These are phyloP conservation scores for Camelus dromedarius DNA, from an alignment of 2,113 vertebrate genomes.

Conservation along the genomic window DNA sequence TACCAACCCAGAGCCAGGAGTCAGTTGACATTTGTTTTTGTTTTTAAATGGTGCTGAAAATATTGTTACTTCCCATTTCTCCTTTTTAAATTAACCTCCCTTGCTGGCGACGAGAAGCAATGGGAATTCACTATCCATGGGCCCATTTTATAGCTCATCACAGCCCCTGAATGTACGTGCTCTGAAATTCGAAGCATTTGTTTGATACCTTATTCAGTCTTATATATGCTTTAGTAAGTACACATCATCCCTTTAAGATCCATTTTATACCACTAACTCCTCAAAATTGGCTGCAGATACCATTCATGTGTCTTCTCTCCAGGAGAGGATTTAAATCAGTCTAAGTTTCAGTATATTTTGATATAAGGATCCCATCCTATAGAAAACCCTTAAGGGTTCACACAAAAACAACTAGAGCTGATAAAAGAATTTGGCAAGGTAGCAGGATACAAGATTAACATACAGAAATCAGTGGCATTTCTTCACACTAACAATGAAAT, in stretches of 20 bases:
- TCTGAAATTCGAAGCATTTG: not conserved
- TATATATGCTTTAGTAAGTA: not conserved
- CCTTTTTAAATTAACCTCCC: not conserved
- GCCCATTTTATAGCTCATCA: not conserved
- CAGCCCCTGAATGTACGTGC: not conserved
- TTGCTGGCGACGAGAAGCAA: not conserved
- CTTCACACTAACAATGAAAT: too few species aligned
- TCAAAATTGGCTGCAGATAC: not conserved
- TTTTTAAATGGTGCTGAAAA: constrained; percentile 35
- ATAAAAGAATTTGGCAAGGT: too few species aligned
- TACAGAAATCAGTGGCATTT: too few species aligned
- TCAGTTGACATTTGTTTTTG: not conserved
- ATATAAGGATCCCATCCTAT: not conserved
- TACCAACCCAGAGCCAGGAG: not conserved
- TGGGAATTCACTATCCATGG: not conserved
- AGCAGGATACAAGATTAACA: too few species aligned
- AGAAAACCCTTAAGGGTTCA: too few species aligned
- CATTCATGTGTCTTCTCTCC: not conserved
- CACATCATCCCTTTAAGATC: not conserved
- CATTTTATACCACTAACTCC: not conserved
- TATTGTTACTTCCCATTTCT: not conserved
- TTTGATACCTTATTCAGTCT: not conserved
- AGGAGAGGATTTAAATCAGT: not conserved
- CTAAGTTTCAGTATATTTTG: constrained; percentile 12
- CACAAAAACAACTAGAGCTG: too few species aligned